A percentile compares a stretch with the other conserved stretches of the same genome.
These are phyloP conservation scores for Mycetomoellerius zeteki DNA, from an alignment of 1,140 invertebrate species.

Conservation along the genomic window DNA sequence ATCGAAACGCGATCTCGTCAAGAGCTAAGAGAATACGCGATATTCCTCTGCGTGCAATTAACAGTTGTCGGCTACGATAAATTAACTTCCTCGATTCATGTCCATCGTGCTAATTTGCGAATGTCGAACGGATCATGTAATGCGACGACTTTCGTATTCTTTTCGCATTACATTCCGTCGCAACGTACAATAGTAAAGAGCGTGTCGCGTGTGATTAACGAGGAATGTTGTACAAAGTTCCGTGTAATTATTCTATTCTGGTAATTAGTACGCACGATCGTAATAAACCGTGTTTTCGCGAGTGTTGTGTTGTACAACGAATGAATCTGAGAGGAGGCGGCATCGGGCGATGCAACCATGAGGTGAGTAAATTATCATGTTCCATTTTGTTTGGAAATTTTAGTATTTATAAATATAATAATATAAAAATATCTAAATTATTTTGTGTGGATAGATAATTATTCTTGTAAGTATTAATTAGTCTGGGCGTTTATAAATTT, in stretches of 20 bases:
- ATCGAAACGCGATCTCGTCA: background rate
- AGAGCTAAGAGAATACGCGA: constrained; percentile 18
- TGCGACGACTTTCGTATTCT: background rate
- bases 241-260: constrained; percentile 1
- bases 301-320: background rate
- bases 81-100: background rate
- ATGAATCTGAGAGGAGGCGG: background rate
- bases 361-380: background rate
- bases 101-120: background rate
- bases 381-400: background rate
- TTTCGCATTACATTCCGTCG: background rate
- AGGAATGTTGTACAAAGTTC: constrained; percentile 7
- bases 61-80: background rate
- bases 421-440: background rate
- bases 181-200: background rate
- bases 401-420: constrained; percentile 11
- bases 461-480: background rate
- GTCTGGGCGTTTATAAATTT: background rate
- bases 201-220: background rate
- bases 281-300: background rate
- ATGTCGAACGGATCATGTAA: background rate
- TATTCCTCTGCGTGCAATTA: background rate
- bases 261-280: constrained; percentile 13
- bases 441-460: background rate
- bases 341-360: background rate